Percentiles rank a stretch among this genome's conserved stretches.
These are phyloP conservation scores for Biston betularia DNA, from an alignment of 2,888 invertebrate species.

Conservation along the genomic window DNA sequence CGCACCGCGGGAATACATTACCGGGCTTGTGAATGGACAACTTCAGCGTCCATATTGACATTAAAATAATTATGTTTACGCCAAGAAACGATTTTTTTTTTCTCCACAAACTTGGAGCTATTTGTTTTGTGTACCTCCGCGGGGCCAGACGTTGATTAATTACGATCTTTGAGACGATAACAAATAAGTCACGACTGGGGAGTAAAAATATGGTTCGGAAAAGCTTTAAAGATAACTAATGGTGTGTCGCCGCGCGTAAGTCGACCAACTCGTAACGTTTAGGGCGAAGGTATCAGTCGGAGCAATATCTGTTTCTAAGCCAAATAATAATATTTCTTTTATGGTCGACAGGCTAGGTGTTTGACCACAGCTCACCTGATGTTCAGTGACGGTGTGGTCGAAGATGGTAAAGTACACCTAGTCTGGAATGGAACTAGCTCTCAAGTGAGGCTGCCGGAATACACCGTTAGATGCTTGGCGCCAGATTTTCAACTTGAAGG, in stretches of 20 bases:
- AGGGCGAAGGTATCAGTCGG: not conserved
- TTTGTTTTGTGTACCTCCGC: conserved; percentile 31
- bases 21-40: conserved; percentile 72
- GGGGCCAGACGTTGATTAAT: conserved; percentile 31
- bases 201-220: conserved; percentile 21
- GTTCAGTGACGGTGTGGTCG: too few relatives aligned
- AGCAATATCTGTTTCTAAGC: not conserved
- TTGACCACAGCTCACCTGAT: too few relatives aligned
- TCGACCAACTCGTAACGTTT: conserved; percentile 2
- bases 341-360: too few relatives aligned
- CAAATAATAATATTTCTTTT: not conserved
- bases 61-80: conserved; percentile 75
- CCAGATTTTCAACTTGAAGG: too few relatives aligned
- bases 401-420: too few relatives aligned
- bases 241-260: conserved; percentile 18
- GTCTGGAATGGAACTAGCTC: too few relatives aligned
- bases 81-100: conserved; percentile 29
- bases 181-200: conserved; percentile 31
- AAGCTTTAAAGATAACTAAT: conserved; percentile 29
- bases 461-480: too few relatives aligned
- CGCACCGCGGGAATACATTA: conserved; percentile 70
- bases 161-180: conserved; percentile 33
- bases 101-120: conserved; percentile 11
- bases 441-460: too few relatives aligned
- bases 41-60: conserved; percentile 74